Evolutionary conservation across 2,888 invertebrate species (phyloP).

Genomic region (Digitonthophagus gazella): DNA sequence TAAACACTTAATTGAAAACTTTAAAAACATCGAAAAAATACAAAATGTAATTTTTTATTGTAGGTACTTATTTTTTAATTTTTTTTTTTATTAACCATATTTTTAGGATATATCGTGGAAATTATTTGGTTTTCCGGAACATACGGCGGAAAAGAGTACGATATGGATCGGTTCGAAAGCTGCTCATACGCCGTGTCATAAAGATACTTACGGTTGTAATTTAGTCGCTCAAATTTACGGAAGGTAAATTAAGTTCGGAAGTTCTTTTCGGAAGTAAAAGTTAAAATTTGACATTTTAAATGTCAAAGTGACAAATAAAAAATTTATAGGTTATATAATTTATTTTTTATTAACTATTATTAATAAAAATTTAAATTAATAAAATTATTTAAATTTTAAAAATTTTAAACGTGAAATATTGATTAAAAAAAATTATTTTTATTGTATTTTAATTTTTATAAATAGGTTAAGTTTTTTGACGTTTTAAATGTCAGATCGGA

Average conservation of each 20-base stretch:
- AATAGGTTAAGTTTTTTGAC: no score
- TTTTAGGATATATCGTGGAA: slow-evolving; percentile 60
- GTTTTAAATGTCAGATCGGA: no score
- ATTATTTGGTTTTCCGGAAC: slow-evolving; percentile 68
- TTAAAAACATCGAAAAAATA: slow-evolving; percentile 58
- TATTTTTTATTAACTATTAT: no score
- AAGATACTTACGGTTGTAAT: slow-evolving; percentile 93
- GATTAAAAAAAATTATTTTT: no score
- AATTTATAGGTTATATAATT: not conserved
- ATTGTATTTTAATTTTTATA: no score
- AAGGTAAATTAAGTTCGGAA: slow-evolving; percentile 63
- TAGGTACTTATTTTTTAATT: slow-evolving; percentile 21
- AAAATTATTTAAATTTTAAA: not conserved
- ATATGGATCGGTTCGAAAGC: slow-evolving; percentile 86
- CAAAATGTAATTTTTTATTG: slow-evolving; percentile 53
- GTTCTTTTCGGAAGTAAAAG: no score
- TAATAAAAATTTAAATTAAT: no score
- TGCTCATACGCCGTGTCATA: slow-evolving; percentile 91
- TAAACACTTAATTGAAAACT: slow-evolving; percentile 73
- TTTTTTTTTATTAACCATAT: slow-evolving; percentile 41
- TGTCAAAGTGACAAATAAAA: not conserved
- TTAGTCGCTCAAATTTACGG: slow-evolving; percentile 87
- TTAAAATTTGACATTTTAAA: no score
- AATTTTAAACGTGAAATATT: no score
- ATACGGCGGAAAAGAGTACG: slow-evolving; percentile 68